Evolutionary conservation across 2,888 invertebrate genomes (phyloP).

Genomic region (Drosophila bunnanda): DNA sequence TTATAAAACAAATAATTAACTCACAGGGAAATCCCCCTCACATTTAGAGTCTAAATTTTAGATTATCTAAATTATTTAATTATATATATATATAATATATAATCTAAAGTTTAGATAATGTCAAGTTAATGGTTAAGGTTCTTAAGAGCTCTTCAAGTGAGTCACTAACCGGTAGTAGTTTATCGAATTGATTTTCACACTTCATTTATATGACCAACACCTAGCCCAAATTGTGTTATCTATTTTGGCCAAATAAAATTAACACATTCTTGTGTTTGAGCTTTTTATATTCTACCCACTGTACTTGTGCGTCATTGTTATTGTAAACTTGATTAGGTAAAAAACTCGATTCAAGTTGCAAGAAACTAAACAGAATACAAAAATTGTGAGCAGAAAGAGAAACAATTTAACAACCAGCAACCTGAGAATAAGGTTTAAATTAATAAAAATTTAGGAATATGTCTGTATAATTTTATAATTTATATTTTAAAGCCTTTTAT

Average conservation of each 20-base stretch:
- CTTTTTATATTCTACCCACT: constrained; percentile 1
- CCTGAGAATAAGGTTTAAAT: not conserved
- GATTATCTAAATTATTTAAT: no score
- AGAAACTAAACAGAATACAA: not conserved
- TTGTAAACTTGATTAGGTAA: constrained; percentile 23
- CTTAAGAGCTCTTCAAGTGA: not conserved
- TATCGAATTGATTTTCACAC: constrained; percentile 7
- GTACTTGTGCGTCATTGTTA: constrained; percentile 8
- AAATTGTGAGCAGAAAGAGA: not conserved
- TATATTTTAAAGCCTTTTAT: no score
- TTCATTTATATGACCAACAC: constrained; percentile 10
- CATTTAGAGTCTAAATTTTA: no score
- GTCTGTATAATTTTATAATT: no score
- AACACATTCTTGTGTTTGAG: constrained; percentile 12
- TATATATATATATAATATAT: no score
- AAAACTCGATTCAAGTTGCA: constrained; percentile 1
- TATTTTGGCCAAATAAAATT: constrained; percentile 10
- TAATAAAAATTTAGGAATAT: accelerated
- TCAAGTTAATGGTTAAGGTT: constrained; percentile 6
- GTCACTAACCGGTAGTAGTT: constrained; percentile 23
- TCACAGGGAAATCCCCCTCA: not conserved
- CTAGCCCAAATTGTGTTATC: constrained; percentile 17
- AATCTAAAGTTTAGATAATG: constrained; percentile 2
- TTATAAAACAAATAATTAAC: not conserved
- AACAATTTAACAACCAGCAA: not conserved